phyloP scores from a whole-genome alignment of 2,797 vertebrate genomes.

The Lophius americanus region DNA sequence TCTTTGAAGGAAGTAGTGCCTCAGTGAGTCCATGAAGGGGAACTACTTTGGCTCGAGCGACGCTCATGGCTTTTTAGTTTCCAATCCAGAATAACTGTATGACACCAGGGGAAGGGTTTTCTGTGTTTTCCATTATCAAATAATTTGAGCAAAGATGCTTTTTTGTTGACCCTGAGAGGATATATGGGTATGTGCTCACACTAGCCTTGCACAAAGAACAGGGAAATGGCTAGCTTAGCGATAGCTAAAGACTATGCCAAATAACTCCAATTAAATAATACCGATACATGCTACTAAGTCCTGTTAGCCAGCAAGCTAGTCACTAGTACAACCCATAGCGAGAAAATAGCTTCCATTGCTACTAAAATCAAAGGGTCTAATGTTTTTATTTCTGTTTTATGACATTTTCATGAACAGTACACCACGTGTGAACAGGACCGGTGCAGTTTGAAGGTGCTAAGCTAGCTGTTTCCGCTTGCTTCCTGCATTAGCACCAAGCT shows the following conservation, averaged over 20 bases:
- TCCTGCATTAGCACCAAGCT: not conserved
- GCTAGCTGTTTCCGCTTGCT: not conserved
- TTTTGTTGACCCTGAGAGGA: constrained; percentile 17
- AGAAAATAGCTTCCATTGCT: not conserved
- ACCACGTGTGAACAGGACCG: constrained; percentile 3
- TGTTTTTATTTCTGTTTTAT: not conserved
- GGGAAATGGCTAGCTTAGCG: constrained; percentile 4
- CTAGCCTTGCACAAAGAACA: constrained; percentile 1
- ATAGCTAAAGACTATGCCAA: not conserved
- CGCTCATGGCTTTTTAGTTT: constrained; percentile 42
- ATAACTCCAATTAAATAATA: constrained; percentile 4
- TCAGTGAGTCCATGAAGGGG: constrained; percentile 81
- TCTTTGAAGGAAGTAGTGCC: constrained; percentile 94
- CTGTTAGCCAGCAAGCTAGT: constrained; percentile 29
- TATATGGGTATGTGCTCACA: not conserved
- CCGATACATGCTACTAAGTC: not conserved
- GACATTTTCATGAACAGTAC: not conserved
- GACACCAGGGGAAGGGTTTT: constrained; percentile 34
- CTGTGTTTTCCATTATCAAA: constrained; percentile 31
- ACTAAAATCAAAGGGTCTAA: not conserved
- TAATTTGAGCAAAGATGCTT: constrained; percentile 38
- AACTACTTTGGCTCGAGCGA: constrained; percentile 28
- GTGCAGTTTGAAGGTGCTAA: not conserved
- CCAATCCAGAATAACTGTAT: constrained; percentile 36
- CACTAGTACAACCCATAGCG: not conserved